Evolutionary conservation across 2,113 vertebrate species (phyloP).

Genomic region (Nothobranchius furzeri): DNA sequence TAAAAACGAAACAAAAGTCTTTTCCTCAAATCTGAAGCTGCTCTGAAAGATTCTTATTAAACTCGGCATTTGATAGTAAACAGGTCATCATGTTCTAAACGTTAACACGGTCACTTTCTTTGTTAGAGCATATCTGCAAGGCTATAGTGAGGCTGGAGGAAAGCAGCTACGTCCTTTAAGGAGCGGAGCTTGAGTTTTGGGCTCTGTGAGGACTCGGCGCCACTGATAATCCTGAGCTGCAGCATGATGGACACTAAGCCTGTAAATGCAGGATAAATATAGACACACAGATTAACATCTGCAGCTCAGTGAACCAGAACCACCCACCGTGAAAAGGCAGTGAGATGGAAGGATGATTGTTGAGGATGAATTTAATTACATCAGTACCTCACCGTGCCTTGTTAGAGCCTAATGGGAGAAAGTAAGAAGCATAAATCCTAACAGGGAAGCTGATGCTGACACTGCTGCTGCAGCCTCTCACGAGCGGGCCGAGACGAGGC

Average conservation of each 20-base stretch:
- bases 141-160: no score
- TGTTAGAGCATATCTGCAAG: no score
- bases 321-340: background rate
- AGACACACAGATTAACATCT: conserved; percentile 44
- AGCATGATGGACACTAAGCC: conserved; percentile 38
- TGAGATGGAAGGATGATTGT: background rate
- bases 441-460: background rate
- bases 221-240: conserved; percentile 58
- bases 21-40: no score
- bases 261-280: conserved; percentile 58
- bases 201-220: conserved; percentile 11
- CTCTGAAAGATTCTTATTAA: no score
- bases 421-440: conserved; percentile 1
- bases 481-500: background rate
- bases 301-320: conserved; percentile 26
- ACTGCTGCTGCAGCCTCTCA: no score
- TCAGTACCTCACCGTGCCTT: no score
- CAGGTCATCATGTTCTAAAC: no score
- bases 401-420: background rate
- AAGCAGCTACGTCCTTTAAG: conserved; percentile 61
- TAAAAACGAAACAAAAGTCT: no score
- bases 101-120: no score
- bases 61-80: no score
- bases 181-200: conserved; percentile 32
- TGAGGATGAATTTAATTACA: background rate